These are phyloP conservation scores for Papilio machaon DNA, from an alignment of 1,140 invertebrate genomes.

Conservation along the genomic window DNA sequence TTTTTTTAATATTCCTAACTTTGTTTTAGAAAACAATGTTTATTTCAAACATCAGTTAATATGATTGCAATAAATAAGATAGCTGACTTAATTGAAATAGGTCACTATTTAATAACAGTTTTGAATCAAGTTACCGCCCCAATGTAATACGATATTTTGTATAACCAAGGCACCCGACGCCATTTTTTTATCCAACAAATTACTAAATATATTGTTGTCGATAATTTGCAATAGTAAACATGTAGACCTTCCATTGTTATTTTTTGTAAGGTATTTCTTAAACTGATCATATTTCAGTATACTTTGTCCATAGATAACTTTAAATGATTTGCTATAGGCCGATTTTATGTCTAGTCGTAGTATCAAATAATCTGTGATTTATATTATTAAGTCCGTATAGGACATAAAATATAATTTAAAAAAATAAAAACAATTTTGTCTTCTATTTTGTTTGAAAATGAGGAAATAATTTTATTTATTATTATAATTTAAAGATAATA, in stretches of 20 bases:
- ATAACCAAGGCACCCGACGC: constrained; percentile 52
- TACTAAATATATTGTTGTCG: constrained; percentile 61
- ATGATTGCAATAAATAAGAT: constrained; percentile 35
- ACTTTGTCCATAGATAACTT: background rate
- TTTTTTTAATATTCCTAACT: background rate
- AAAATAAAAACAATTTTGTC: too few relatives aligned
- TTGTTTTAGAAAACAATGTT: too few relatives aligned
- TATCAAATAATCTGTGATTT: too few relatives aligned
- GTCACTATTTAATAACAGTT: constrained; percentile 47
- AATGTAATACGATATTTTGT: constrained; percentile 75
- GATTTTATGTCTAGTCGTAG: background rate
- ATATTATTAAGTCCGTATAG: too few relatives aligned
- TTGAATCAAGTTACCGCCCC: constrained; percentile 42
- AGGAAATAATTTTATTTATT: too few relatives aligned
- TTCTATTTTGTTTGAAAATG: too few relatives aligned
- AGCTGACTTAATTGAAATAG: constrained; percentile 18
- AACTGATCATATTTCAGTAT: constrained; percentile 3
- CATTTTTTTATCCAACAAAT: constrained; percentile 58
- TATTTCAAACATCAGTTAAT: background rate
- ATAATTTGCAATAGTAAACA: constrained; percentile 80
- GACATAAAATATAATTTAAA: too few relatives aligned
- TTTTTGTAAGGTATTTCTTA: constrained; percentile 47
- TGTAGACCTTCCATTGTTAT: constrained; percentile 57
- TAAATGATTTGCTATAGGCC: background rate
- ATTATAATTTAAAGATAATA: too few relatives aligned